Evolutionary conservation across 2,888 invertebrate species (phyloP).

Genomic region (Drosophila ustulata): DNA sequence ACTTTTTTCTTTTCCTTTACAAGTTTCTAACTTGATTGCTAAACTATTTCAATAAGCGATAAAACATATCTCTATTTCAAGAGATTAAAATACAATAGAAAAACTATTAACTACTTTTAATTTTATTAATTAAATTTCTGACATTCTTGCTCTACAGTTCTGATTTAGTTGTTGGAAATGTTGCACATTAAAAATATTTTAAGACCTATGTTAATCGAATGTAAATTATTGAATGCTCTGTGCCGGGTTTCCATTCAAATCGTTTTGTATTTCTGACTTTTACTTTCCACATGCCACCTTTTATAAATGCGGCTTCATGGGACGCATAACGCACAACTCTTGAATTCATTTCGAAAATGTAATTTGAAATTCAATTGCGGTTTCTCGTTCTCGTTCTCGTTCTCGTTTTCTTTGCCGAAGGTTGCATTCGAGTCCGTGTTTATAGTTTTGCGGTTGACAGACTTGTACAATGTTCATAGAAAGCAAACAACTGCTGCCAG

Average conservation of each 20-base stretch:
- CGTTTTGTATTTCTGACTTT: constrained; percentile 26
- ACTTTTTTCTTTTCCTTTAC: too few relatives aligned
- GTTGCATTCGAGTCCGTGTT: constrained; percentile 1
- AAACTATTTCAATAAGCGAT: too few relatives aligned
- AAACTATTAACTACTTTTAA: too few relatives aligned
- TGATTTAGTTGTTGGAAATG: too few relatives aligned
- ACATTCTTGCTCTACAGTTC: too few relatives aligned
- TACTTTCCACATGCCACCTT: constrained; percentile 23
- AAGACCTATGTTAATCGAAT: not conserved
- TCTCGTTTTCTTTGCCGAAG: constrained; percentile 6
- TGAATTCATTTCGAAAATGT: constrained; percentile 53
- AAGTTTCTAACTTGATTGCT: too few relatives aligned
- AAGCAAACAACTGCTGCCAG: not conserved
- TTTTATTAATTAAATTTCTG: too few relatives aligned
- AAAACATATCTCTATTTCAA: too few relatives aligned
- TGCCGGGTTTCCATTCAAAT: constrained; percentile 24
- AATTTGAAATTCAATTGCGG: constrained; percentile 62
- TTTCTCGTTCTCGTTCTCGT: constrained; percentile 9
- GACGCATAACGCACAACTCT: constrained; percentile 6
- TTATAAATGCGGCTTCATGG: constrained; percentile 5
- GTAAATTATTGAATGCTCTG: constrained; percentile 18
- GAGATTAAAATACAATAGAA: too few relatives aligned
- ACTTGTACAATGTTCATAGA: not conserved
- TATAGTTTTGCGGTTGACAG: constrained; percentile 15
- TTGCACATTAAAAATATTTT: not conserved